phyloP scores from a whole-genome alignment of 2,113 vertebrate genomes.

The Ciconia boyciana region DNA sequence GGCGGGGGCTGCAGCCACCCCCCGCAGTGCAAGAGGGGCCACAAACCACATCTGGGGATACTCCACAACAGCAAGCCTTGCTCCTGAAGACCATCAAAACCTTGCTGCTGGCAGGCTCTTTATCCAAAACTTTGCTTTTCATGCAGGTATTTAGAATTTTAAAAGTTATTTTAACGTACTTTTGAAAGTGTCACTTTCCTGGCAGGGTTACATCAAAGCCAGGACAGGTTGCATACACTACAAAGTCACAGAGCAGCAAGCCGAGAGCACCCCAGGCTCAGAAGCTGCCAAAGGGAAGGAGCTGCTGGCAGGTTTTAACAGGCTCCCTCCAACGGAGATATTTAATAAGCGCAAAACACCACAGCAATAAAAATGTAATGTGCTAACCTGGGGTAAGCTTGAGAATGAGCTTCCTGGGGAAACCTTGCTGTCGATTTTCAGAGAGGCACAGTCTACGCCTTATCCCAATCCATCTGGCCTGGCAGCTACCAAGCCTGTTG shows the following conservation, averaged over 20 bases:
- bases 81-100: background rate
- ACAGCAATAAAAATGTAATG: background rate
- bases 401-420: background rate
- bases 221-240: background rate
- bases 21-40: rapidly evolving
- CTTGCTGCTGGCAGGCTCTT: background rate
- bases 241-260: background rate
- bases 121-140: background rate
- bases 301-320: slow-evolving; percentile 23
- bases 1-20: background rate
- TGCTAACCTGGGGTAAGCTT: background rate
- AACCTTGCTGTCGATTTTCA: background rate
- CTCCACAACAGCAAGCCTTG: background rate
- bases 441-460: background rate
- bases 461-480: background rate
- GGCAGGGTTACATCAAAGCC: background rate
- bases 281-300: background rate
- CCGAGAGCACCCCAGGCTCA: background rate
- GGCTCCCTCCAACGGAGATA: background rate
- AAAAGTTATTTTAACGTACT: background rate
- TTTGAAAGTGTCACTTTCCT: background rate
- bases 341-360: background rate
- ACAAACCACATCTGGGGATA: background rate
- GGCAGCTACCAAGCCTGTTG: background rate
- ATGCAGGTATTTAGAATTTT: background rate